Conservation (phyloP, 2,888 invertebrate genomes). For the Tridacna gigas region DNA sequence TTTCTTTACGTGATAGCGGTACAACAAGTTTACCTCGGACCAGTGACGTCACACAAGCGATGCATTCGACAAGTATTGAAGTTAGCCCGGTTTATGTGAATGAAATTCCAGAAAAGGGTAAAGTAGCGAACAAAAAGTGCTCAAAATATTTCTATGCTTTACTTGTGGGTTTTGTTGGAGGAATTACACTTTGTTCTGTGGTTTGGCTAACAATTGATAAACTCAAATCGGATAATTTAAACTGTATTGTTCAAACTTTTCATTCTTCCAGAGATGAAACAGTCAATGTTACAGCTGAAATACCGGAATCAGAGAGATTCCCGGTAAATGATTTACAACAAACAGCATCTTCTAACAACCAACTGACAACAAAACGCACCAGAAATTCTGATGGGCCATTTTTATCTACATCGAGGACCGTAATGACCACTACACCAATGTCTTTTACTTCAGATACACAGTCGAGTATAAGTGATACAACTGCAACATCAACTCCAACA, state of each 20-base stretch:
- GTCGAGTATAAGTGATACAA: no score
- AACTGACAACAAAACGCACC: no score
- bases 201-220: slow-evolving; percentile 18
- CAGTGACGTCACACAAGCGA: neutral
- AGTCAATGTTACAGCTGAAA: neutral
- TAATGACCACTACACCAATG: no score
- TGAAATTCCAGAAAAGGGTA: neutral
- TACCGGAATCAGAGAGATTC: no score
- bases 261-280: neutral
- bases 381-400: no score
- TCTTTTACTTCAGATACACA: no score
- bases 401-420: no score
- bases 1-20: neutral
- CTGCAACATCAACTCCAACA: no score
- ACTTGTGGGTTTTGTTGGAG: neutral
- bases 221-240: neutral
- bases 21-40: neutral
- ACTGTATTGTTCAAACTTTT: neutral
- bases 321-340: no score
- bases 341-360: no score
- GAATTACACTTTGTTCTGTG: neutral
- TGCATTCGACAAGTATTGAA: neutral
- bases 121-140: neutral
- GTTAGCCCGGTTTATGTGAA: no score
- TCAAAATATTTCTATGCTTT: neutral